phyloP scores from a whole-genome alignment of 2,797 vertebrate genomes.

The Dicrostonyx torquatus region DNA sequence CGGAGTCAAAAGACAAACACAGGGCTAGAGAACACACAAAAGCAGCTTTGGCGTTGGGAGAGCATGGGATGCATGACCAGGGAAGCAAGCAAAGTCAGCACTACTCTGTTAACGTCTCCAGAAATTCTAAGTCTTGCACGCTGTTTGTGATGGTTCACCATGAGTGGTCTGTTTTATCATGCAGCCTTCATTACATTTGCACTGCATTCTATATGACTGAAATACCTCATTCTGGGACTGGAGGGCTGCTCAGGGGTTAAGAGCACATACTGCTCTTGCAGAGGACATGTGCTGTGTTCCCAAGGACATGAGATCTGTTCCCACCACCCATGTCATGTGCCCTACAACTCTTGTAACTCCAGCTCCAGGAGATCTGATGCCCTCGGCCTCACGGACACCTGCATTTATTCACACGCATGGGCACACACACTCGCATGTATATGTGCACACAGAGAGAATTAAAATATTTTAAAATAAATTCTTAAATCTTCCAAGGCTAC shows the following conservation, averaged over 20 bases:
- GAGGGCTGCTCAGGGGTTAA: not conserved
- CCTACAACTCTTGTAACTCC: not conserved
- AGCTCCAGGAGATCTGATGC: not conserved
- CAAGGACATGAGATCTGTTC: not conserved
- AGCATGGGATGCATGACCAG: not conserved
- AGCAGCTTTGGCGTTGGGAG: not conserved
- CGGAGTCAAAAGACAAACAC: not conserved
- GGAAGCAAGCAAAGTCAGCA: not conserved
- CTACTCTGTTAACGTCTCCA: not conserved
- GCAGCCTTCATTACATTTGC: not conserved
- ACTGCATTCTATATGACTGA: not conserved
- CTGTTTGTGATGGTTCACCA: not conserved
- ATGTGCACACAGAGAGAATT: not conserved
- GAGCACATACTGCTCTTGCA: not conserved
- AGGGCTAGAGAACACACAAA: not conserved
- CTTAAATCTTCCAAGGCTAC: not conserved
- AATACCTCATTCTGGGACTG: conserved; percentile 19
- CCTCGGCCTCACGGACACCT: not conserved
- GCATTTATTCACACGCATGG: not conserved
- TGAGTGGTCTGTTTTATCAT: not conserved
- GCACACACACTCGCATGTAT: not conserved
- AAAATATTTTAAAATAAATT: not conserved
- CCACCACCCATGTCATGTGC: too few species aligned
- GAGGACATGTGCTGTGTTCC: not conserved
- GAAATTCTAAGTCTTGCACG: not conserved